phyloP scores from a whole-genome alignment of 37 sponge, comb jelly and placozoan genomes.

The Dysidea cf. avara region DNA sequence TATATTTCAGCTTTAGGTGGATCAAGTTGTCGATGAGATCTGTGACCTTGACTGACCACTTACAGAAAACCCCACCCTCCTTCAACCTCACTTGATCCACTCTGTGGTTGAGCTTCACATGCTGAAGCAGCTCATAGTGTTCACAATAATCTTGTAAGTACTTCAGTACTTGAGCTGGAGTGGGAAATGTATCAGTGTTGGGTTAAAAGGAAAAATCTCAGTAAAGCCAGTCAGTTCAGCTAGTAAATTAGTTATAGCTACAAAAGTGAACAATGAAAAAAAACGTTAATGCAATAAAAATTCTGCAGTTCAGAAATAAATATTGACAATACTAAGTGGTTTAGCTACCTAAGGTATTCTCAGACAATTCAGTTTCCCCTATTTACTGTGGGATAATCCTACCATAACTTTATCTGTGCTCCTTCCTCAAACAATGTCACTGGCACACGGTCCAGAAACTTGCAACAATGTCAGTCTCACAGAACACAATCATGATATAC shows the following conservation, averaged over 20 bases:
- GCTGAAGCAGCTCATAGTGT: slow-evolving; percentile 44
- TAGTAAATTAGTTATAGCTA: slow-evolving; percentile 78
- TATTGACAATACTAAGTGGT: too few species aligned
- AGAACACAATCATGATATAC: slow-evolving; percentile 58
- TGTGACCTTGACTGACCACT: too few species aligned
- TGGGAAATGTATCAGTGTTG: slow-evolving; percentile 46
- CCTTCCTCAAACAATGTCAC: slow-evolving; percentile 52
- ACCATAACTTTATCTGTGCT: background rate
- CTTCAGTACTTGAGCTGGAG: slow-evolving; percentile 46
- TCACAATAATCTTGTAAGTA: slow-evolving; percentile 56
- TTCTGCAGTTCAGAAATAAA: too few species aligned
- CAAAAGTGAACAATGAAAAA: too few species aligned
- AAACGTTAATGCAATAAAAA: background rate
- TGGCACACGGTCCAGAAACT: slow-evolving; percentile 5
- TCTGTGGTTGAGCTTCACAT: slow-evolving; percentile 39
- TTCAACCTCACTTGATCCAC: slow-evolving; percentile 35
- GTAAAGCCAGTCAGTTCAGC: slow-evolving; percentile 71
- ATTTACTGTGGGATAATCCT: too few species aligned
- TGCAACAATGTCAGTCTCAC: slow-evolving; percentile 36
- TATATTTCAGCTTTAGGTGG: too few species aligned
- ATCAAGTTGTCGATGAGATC: too few species aligned
- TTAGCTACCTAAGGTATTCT: too few species aligned
- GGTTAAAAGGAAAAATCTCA: slow-evolving; percentile 57
- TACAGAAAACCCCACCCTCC: too few species aligned
- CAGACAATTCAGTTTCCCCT: too few species aligned